These are phyloP conservation scores for Acanthaster planci DNA, from an alignment of 35 echinoderm and acorn worm species.

Conservation along the genomic window DNA sequence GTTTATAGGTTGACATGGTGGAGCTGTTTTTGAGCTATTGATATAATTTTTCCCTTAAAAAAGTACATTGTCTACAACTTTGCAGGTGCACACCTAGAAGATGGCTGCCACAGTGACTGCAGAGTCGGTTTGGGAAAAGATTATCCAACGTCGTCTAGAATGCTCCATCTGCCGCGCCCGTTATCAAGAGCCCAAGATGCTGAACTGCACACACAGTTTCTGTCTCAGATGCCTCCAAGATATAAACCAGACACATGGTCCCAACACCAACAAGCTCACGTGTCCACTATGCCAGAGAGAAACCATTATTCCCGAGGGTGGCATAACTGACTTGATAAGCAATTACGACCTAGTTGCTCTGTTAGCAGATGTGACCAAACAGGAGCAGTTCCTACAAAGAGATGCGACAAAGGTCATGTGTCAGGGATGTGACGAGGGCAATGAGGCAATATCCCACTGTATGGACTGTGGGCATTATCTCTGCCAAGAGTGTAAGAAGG, in stretches of 20 bases:
- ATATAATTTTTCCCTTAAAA: too few species aligned
- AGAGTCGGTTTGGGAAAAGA: background rate
- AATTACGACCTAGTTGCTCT: background rate
- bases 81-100: background rate
- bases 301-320: background rate
- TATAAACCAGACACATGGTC: background rate
- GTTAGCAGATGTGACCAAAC: background rate
- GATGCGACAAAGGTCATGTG: background rate
- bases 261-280: background rate
- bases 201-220: slow-evolving; percentile 12
- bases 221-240: slow-evolving; percentile 17
- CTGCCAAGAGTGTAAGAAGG: background rate
- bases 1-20: too few species aligned
- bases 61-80: too few species aligned
- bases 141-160: background rate
- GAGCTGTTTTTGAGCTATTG: too few species aligned
- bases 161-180: slow-evolving; percentile 14
- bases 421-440: slow-evolving; percentile 7
- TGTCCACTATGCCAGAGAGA: background rate
- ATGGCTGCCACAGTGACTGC: background rate
- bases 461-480: background rate
- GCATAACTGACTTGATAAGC: background rate
- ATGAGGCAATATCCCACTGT: background rate
- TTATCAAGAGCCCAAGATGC: slow-evolving; percentile 1
- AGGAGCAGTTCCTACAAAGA: background rate